Evolutionary conservation across 2,113 vertebrate species (phyloP).

Genomic region (Tragelaphus imberbis): DNA sequence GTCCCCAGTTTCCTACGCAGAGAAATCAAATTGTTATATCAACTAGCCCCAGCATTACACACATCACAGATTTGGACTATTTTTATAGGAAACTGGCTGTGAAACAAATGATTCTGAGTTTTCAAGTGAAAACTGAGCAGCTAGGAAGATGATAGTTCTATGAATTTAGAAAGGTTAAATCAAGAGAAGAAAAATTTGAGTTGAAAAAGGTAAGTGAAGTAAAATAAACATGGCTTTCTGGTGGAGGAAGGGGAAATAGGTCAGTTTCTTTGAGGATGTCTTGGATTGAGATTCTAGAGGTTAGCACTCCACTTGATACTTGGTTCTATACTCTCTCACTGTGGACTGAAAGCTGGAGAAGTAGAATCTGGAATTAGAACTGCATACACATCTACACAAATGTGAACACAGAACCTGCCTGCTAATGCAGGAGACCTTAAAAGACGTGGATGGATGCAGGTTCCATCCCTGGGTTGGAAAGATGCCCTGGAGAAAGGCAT

Average conservation of each 20-base stretch:
- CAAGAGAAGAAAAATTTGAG: not conserved
- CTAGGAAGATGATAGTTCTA: not conserved
- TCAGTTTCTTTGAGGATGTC: not conserved
- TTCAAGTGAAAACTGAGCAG: not conserved
- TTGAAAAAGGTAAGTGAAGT: not conserved
- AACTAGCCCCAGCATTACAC: not conserved
- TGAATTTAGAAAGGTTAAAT: not conserved
- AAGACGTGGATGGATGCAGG: accelerated
- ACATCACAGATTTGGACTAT: not conserved
- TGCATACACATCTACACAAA: not conserved
- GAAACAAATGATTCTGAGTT: not conserved
- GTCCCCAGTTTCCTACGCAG: not conserved
- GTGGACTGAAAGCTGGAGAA: not conserved
- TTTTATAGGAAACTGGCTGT: not conserved
- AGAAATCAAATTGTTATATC: not conserved
- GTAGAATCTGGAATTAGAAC: not conserved
- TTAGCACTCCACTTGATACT: not conserved
- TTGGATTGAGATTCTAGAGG: not conserved
- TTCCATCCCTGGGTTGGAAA: not conserved
- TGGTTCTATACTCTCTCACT: not conserved
- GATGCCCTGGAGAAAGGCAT: not conserved
- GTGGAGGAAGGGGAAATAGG: not conserved
- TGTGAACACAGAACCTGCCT: not conserved
- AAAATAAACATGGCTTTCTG: not conserved
- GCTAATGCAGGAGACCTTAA: not conserved